Evolutionary conservation across 1,140 invertebrate species (phyloP), one percentile per base, ranked within the genome.

Genomic region (Habropoda laboriosa): DNA sequence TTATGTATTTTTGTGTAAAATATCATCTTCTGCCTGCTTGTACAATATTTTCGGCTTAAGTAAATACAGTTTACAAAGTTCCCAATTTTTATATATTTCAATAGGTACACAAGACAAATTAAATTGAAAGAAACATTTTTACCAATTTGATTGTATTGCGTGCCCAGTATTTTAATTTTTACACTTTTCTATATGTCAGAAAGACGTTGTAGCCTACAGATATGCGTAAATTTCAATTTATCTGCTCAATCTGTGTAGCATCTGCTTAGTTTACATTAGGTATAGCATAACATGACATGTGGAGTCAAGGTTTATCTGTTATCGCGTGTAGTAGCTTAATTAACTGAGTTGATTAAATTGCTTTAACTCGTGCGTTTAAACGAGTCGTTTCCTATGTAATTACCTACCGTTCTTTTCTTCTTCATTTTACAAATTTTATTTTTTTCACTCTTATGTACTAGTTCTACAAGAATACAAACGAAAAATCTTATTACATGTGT

Each of bases 271-370:
- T 70, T 51, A 38, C 67, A 27, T 35, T 55, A 70, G 51, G 18
- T 55, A 53, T 53, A 53, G 32, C 24, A 40, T 35, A 35, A 70
- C 51, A 55, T 70, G 67, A n/a, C 70, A 73, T 61, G 70, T 38
- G 40, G 38, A 38, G 27, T 60, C 40, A 40, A 32, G 55, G 55
- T 73, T 73, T 73, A 73, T 55, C 70, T 58, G 70, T 58, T 42
- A 58, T 73, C 70, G n/a, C 49, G 70, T 60, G 61, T 58, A 38
- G 27, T 60, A 42, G 70, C 70, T 73, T 73, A 73, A 73, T 73
- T 73, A 73, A 55, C 53, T 38, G 40, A 47, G 24, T 73, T 73
- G 70, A 60, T 21, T 70, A 70, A 70, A 70, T 70, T 55, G 49
- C 67, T 21, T 55, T 13, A 18, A 24, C 7, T 24, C 30, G 35